Conservation (phyloP, 30 jellyfish, hydroid and myxozoan genomes). For the Aurelia sp. region DNA sequence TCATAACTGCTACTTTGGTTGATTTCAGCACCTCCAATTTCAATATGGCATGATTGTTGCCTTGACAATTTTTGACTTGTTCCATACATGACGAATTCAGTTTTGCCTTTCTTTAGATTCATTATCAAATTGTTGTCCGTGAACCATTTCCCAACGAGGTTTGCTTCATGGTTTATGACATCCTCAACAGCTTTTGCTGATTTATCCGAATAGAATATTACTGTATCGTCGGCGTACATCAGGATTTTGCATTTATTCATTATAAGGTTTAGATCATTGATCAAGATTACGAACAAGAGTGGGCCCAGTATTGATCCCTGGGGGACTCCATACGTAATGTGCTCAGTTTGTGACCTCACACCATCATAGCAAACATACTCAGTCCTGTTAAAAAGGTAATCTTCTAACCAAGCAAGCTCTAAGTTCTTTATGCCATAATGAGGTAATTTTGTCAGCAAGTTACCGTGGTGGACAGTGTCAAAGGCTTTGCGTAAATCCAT, state of each 20-base stretch:
- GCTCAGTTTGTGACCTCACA: no score
- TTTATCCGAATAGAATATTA: constrained; percentile 35
- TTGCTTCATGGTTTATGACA: constrained; percentile 4
- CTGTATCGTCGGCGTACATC: neutral
- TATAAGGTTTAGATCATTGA: no score
- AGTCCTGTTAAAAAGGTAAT: constrained; percentile 64
- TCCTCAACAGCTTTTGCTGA: constrained; percentile 18
- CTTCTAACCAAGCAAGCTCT: constrained; percentile 65
- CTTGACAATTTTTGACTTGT: neutral
- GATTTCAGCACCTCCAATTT: no score
- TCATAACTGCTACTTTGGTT: no score
- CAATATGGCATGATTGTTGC: no score
- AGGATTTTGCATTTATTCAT: no score
- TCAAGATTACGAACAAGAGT: no score
- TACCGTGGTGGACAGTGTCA: constrained; percentile 41
- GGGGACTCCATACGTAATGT: no score
- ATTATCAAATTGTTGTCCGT: constrained; percentile 48
- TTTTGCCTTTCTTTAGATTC: neutral
- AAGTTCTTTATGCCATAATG: constrained; percentile 57
- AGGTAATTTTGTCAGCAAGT: constrained; percentile 49
- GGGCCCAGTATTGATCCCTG: no score
- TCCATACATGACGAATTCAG: no score
- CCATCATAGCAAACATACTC: constrained; percentile 39
- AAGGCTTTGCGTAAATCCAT: constrained; percentile 47
- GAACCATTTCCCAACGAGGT: constrained; percentile 55